Base-by-base conservation (phyloP, 2,113 vertebrate species). In the Microtus pennsylvanicus region DNA sequence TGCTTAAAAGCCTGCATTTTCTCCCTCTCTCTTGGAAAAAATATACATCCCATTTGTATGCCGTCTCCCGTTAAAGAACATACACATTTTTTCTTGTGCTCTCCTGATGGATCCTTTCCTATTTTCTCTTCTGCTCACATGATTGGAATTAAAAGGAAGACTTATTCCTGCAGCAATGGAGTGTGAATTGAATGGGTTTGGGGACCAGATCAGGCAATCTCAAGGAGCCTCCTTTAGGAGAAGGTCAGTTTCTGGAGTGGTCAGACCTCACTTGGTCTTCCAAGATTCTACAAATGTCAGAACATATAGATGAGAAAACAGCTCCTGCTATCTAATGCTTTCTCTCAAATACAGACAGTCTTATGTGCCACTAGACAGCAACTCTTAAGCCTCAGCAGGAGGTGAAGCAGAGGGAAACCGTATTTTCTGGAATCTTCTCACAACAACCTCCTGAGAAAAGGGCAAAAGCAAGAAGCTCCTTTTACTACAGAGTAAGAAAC, bases 11-110 rank as follows among this genome's bases (percentile, higher is more conserved):
- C 96, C 87, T 97, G 63, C 11, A 58, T 74, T 70, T 95, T 82
- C 76, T 11, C 28, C 58, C 35, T 50, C 52, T 87, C 69, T 72
- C 87, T 95, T 38, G 42, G 33, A 70, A 96, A 94, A 92, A 87
- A 98, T 97, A 98, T 95, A 93, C 95, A 98, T 92, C 94, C 98
- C 94, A 98, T 98, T 98, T 98, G 97, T 98, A 98, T 98, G 98
- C 98, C 8, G 61, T 98, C 98, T 97, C 97, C 97, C 96, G 98
- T 98, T 98, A 94, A 96, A 97, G 93, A 98, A 98, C 78, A 93
- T 95, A 97, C 97, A 97, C 98, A 98, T 98, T 98, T 98, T 98
- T 98, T 98, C 98, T 96, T 95, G 97, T 96, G 81, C 93, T 89
- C 9, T 9, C 98, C 95, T 95, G 97, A 98, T 97, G 95, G 94